Conservation (phyloP, 1,140 invertebrate species). For the Bombus sylvicola region DNA sequence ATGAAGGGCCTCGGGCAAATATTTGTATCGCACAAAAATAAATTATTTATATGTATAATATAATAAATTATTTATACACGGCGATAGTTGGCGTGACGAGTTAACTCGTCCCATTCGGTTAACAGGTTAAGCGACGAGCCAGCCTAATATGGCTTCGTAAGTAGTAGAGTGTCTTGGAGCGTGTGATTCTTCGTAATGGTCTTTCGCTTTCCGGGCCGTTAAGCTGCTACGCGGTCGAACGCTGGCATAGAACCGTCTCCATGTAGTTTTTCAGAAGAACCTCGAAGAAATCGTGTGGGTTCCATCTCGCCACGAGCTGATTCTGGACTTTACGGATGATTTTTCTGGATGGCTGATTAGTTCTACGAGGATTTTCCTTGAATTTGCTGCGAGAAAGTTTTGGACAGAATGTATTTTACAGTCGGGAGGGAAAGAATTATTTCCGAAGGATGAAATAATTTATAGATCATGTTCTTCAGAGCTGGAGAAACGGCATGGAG, state of each 20-base stretch:
- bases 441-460: neutral
- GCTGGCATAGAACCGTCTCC: slow-evolving; percentile 9
- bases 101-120: neutral
- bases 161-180: slow-evolving; percentile 72
- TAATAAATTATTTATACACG: too few relatives aligned
- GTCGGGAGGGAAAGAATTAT: neutral
- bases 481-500: neutral
- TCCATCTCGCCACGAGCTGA: neutral
- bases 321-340: neutral
- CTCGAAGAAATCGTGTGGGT: neutral
- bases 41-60: too few relatives aligned
- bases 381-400: too few relatives aligned
- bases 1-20: too few relatives aligned
- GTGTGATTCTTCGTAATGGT: slow-evolving; percentile 72
- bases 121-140: slow-evolving; percentile 50
- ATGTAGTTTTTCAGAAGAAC: slow-evolving; percentile 42
- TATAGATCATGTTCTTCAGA: neutral
- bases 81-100: neutral
- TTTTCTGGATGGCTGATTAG: neutral
- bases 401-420: neutral
- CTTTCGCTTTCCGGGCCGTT: slow-evolving; percentile 70
- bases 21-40: too few relatives aligned
- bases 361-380: neutral
- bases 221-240: slow-evolving; percentile 52
- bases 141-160: slow-evolving; percentile 72